Evolutionary conservation across 2,888 invertebrate species (phyloP).

Genomic region (Xylota sylvarum): DNA sequence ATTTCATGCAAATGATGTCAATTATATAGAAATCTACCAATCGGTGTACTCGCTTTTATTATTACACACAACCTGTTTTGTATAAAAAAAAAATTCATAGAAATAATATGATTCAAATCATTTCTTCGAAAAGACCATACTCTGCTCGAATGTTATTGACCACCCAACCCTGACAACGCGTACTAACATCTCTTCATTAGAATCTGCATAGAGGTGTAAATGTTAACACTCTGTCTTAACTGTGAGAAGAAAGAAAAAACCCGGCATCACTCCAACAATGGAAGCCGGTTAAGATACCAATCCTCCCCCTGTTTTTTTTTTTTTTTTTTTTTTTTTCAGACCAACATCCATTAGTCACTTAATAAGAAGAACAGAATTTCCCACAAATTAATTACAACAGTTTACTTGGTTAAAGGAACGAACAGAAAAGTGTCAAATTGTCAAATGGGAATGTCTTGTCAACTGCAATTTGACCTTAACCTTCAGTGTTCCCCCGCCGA

Average conservation of each 20-base stretch:
- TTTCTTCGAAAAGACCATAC: conserved; percentile 12
- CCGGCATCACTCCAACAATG: conserved; percentile 38
- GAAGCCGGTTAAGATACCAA: conserved; percentile 43
- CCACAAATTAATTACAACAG: conserved; percentile 32
- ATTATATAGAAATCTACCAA: not conserved
- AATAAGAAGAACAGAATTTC: conserved; percentile 34
- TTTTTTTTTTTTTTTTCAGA: not conserved
- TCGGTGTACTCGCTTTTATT: not conserved
- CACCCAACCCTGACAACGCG: not conserved
- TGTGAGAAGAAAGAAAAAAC: not conserved
- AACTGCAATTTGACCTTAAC: conserved; percentile 58
- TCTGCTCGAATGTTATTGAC: not conserved
- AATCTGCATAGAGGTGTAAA: conserved; percentile 28
- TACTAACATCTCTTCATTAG: conserved; percentile 16
- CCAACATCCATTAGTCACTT: conserved; percentile 37
- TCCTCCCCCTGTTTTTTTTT: conserved; percentile 12
- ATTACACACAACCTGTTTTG: not conserved
- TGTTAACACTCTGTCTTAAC: conserved; percentile 13
- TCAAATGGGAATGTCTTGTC: conserved; percentile 55
- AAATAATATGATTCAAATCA: conserved; percentile 17
- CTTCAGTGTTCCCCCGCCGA: conserved; percentile 26
- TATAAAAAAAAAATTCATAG: not conserved
- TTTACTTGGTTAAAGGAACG: not conserved
- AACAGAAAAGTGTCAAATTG: conserved; percentile 31
- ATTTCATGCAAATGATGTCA: conserved; percentile 9